Conservation (phyloP, 2,113 vertebrate genomes). For the Cheilinus undulatus region DNA sequence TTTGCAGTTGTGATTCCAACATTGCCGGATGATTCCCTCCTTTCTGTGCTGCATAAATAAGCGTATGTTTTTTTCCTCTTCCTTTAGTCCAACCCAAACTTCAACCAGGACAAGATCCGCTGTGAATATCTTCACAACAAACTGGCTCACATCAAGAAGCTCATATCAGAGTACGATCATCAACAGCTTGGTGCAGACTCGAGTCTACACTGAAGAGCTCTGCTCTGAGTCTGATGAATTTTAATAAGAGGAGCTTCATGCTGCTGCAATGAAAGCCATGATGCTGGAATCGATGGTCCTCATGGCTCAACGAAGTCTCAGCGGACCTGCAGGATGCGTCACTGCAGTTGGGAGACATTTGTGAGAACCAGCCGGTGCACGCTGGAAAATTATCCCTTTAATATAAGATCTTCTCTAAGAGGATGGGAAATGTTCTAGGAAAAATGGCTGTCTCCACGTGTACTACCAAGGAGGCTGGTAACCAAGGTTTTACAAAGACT, state of each 20-base stretch:
- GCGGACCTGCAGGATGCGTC: slow-evolving; percentile 12
- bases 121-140: slow-evolving; percentile 97
- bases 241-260: neutral
- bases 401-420: slow-evolving; percentile 5
- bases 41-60: neutral
- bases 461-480: neutral
- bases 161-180: slow-evolving; percentile 93
- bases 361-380: slow-evolving; percentile 77
- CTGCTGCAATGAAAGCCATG: slow-evolving; percentile 30
- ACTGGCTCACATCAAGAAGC: slow-evolving; percentile 94
- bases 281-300: slow-evolving; percentile 7
- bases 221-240: neutral
- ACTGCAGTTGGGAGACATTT: neutral
- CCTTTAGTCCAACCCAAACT: slow-evolving; percentile 90
- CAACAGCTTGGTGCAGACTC: slow-evolving; percentile 78
- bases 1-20: neutral
- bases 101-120: slow-evolving; percentile 91
- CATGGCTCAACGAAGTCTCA: neutral
- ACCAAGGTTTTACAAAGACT: slow-evolving; percentile 8
- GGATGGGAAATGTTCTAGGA: too few species aligned
- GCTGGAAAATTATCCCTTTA: slow-evolving; percentile 81
- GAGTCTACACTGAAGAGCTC: slow-evolving; percentile 34
- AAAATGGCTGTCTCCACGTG: too few species aligned
- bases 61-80: neutral
- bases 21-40: neutral